Evolutionary conservation across 2,888 invertebrate species (phyloP), one percentile per base, ranked within the genome.

Genomic region (Drosophila neonasuta): DNA sequence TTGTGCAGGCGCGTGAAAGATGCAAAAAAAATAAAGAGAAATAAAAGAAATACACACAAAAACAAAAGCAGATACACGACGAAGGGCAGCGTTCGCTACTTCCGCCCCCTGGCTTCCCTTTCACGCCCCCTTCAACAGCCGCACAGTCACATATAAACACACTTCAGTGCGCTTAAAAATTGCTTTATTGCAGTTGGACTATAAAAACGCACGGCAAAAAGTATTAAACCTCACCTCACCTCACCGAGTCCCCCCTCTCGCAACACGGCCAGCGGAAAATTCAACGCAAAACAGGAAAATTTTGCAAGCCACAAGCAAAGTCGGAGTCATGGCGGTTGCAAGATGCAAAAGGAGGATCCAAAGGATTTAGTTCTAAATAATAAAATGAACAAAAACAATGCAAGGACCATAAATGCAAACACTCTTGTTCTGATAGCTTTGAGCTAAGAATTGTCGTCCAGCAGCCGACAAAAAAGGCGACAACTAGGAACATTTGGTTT

Each of bases 1-100:
- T 82, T 82, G 81, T 87, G 82, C 87, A 82, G 82, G 82, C 87
- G 86, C 86, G 86, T 82, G 87, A 87, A 87, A 87, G 77, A 85
- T 82, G 87, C 80, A 87, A 86, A 80, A 80, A 62, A 62, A 9
- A 52, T 17, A 54, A 48, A 49, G 24, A 24, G 24, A 24, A 24
- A 24, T 24, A 24, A 24, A 24, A 24, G 24, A 24, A 24, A 24
- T 24, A 24, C 6, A 24, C 24, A 24, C 24, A 59, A 80, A 63
- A 84, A 71, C 79, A 67, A 81, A 79, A 84, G 85, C 79, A 78
- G 82, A 80, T 74, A 75, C 74, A 71, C 74, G 56, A 80, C 77
- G 81, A 50, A 62, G 66, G 66, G 11, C 56, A 24, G 51, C 44
- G 46, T 1, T 24, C 6, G 6, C 49, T 41, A 66, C 56, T 36